These are phyloP conservation scores for Automeris io DNA, from an alignment of 2,888 invertebrate genomes.

Conservation along the genomic window DNA sequence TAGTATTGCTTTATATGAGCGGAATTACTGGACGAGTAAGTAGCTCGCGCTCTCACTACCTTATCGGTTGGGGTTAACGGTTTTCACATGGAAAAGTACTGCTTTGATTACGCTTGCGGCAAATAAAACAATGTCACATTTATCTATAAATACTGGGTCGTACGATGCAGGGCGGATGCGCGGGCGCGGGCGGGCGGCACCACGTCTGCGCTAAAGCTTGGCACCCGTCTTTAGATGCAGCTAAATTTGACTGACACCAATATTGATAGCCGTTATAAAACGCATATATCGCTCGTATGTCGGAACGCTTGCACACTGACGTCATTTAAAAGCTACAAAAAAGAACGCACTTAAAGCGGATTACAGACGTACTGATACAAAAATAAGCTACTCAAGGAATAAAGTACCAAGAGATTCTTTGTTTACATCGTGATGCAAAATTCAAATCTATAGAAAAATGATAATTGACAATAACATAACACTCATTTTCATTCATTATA, in stretches of 20 bases:
- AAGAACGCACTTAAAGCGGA: too few species aligned
- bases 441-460: too few species aligned
- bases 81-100: constrained; percentile 71
- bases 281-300: constrained; percentile 16
- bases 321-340: constrained; percentile 16
- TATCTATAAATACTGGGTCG: constrained; percentile 59
- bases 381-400: too few species aligned
- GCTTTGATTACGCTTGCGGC: constrained; percentile 36
- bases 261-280: constrained; percentile 27
- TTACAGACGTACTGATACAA: too few species aligned
- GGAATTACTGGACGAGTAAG: constrained; percentile 12
- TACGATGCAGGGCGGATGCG: constrained; percentile 36
- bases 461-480: too few species aligned
- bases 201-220: constrained; percentile 45
- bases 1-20: too few species aligned
- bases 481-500: too few species aligned
- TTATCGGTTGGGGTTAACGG: constrained; percentile 59
- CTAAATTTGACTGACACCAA: constrained; percentile 50
- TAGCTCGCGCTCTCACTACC: constrained; percentile 32
- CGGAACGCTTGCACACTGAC: constrained; percentile 12
- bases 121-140: constrained; percentile 64
- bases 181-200: constrained; percentile 28
- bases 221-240: constrained; percentile 46
- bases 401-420: too few species aligned
- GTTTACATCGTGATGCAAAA: too few species aligned